A percentile compares a stretch with the other conserved stretches of the same genome.
Conservation (phyloP, 2,888 invertebrate species). For the Nomada fucata region DNA sequence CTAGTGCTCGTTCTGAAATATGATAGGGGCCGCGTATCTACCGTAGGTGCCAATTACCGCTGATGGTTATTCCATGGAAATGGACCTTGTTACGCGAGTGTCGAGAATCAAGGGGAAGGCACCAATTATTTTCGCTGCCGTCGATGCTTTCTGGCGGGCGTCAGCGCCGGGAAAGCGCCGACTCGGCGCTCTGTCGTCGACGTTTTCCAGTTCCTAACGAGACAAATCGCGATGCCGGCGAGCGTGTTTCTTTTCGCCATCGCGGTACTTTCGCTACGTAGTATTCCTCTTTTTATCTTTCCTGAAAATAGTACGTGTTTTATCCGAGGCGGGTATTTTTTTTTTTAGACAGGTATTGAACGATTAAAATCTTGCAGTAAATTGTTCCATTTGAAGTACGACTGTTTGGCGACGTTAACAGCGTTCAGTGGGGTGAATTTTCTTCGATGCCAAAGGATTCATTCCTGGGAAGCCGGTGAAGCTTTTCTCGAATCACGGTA, state of each 20-base stretch:
- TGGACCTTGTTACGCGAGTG: conserved; percentile 82
- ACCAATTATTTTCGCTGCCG: conserved; percentile 81
- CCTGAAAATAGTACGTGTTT: neutral
- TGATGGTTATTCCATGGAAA: conserved; percentile 84
- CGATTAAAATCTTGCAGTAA: too few relatives aligned
- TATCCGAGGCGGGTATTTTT: neutral
- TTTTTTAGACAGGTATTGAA: neutral
- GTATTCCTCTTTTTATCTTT: conserved; percentile 30
- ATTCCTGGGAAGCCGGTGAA: neutral
- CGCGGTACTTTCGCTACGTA: conserved; percentile 19
- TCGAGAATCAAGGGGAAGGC: conserved; percentile 79
- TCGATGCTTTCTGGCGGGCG: conserved; percentile 73
- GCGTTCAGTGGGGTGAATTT: too few relatives aligned
- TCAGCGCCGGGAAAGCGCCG: conserved; percentile 69
- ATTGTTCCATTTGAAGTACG: too few relatives aligned
- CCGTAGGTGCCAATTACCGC: conserved; percentile 83
- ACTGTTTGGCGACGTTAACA: too few relatives aligned
- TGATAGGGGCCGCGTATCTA: conserved; percentile 77
- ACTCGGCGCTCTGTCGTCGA: conserved; percentile 67
- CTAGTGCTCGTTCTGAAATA: conserved; percentile 78
- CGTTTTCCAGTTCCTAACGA: conserved; percentile 66
- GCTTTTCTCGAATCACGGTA: conserved; percentile 31
- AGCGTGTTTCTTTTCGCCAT: conserved; percentile 34
- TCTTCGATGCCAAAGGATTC: too few relatives aligned
- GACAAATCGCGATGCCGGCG: conserved; percentile 61